These are phyloP conservation scores for Drosophila villosipedis DNA, from an alignment of 2,888 invertebrate genomes.

Conservation along the genomic window DNA sequence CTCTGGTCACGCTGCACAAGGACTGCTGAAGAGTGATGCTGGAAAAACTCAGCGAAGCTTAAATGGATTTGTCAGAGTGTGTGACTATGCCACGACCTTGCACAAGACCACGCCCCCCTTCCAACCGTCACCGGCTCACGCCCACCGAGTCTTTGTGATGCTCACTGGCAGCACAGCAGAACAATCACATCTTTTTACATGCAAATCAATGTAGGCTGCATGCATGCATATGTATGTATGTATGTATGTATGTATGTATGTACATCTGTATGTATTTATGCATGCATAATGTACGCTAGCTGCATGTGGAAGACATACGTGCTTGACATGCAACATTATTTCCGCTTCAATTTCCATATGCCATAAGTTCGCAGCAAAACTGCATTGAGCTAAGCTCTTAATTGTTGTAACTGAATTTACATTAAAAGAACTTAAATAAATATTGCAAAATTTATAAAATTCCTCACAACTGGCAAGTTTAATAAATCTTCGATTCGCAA, in stretches of 20 bases:
- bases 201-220: conserved; percentile 48
- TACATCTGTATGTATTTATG: not conserved
- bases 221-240: not conserved
- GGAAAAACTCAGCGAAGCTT: conserved; percentile 14
- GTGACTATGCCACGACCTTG: not conserved
- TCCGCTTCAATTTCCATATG: not conserved
- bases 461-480: not conserved
- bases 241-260: not conserved
- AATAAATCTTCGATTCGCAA: not conserved
- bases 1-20: not conserved
- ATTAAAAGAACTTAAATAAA: not conserved
- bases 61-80: conserved; percentile 23
- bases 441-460: not conserved
- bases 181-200: conserved; percentile 48
- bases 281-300: conserved; percentile 13
- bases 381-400: not conserved
- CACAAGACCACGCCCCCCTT: not conserved
- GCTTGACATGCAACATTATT: conserved; percentile 33
- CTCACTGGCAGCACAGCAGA: conserved; percentile 30
- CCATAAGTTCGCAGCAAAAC: not conserved
- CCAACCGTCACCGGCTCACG: not conserved
- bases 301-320: not conserved
- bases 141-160: not conserved
- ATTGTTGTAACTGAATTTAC: not conserved
- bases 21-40: not conserved